Conservation (phyloP, 2,888 invertebrate genomes). For the Notodonta dromedarius region DNA sequence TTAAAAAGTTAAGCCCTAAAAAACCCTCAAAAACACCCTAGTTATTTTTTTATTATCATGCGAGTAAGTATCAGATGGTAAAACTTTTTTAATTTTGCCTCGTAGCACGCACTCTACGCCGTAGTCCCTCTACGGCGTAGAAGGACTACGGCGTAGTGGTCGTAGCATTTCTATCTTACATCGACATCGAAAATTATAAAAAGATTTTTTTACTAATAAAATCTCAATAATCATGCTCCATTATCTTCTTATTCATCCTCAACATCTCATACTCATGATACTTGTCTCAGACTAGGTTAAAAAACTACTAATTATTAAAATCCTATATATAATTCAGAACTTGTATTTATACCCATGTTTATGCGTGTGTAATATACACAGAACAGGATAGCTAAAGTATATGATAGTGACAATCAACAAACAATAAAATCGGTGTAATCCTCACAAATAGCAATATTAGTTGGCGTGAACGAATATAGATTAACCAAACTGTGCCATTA, state of each 20-base stretch:
- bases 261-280: too few relatives aligned
- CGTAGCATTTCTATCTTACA: neutral
- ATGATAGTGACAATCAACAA: neutral
- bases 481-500: conserved; percentile 39
- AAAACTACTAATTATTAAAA: too few relatives aligned
- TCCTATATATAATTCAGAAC: too few relatives aligned
- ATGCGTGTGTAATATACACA: too few relatives aligned
- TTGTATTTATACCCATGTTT: too few relatives aligned
- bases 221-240: too few relatives aligned
- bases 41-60: conserved; percentile 52
- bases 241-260: too few relatives aligned
- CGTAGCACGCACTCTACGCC: conserved; percentile 32
- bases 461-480: conserved; percentile 29
- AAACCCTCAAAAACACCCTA: conserved; percentile 4
- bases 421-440: neutral
- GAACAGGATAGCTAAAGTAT: neutral
- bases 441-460: conserved; percentile 11
- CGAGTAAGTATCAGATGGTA: conserved; percentile 46
- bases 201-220: too few relatives aligned
- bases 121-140: conserved; percentile 15
- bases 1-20: neutral
- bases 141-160: conserved; percentile 1
- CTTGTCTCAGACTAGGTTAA: too few relatives aligned
- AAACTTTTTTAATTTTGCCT: conserved; percentile 77
- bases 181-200: neutral